Conservation (phyloP, 35 echinoderm and acorn worm genomes). For the Holothuria glaberrima region DNA sequence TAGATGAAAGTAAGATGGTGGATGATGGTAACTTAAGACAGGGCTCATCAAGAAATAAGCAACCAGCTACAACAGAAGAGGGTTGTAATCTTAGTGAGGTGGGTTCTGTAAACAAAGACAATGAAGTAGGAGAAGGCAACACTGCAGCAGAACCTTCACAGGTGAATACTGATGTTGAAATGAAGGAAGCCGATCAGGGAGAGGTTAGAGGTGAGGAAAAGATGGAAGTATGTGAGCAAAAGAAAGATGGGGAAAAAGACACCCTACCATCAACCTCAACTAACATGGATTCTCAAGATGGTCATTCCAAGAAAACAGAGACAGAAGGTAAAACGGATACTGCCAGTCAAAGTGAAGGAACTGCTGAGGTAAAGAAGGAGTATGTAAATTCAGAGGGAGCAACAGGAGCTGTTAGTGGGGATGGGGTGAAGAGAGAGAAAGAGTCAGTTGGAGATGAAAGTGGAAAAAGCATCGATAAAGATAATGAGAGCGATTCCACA, state of each 20-base stretch:
- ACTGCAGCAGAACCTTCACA: no score
- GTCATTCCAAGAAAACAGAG: neutral
- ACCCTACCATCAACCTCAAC: neutral
- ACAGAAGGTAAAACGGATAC: neutral
- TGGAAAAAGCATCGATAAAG: conserved; percentile 5
- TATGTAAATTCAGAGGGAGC: neutral
- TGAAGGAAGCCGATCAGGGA: neutral
- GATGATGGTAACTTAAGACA: neutral
- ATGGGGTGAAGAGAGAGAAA: neutral
- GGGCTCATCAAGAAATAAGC: no score
- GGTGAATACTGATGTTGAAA: neutral
- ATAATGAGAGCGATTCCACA: conserved; percentile 26
- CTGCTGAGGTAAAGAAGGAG: neutral
- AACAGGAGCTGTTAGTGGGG: neutral
- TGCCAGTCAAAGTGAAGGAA: neutral
- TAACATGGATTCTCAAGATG: no score
- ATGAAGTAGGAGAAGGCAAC: no score
- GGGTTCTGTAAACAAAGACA: no score
- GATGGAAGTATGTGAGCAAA: neutral
- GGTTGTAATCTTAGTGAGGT: no score
- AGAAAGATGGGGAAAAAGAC: neutral
- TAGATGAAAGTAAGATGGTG: no score
- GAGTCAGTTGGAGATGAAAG: neutral
- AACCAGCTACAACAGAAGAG: no score
- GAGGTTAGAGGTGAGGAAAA: neutral